Evolutionary conservation across 2,797 vertebrate species (phyloP).

Genomic region (Nyctibius grandis): DNA sequence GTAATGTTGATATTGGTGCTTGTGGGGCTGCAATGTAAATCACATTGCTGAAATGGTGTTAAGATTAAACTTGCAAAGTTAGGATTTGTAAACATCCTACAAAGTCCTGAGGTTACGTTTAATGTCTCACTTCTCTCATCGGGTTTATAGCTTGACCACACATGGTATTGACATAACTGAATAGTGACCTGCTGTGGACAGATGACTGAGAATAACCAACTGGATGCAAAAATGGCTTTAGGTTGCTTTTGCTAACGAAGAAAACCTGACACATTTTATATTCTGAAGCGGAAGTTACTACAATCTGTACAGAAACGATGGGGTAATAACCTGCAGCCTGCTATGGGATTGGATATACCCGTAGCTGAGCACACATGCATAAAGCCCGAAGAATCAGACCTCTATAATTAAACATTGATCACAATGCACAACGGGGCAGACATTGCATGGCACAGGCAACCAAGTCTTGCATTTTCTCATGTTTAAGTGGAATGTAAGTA

Average conservation of each 20-base stretch:
- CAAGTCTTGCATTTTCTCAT: not conserved
- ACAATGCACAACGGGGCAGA: not conserved
- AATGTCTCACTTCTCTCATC: not conserved
- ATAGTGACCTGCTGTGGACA: not conserved
- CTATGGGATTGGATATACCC: not conserved
- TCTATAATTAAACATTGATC: not conserved
- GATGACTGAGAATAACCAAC: not conserved
- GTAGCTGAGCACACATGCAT: not conserved
- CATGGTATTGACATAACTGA: rapidly evolving
- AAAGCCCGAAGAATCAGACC: not conserved
- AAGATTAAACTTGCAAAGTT: not conserved
- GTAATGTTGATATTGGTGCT: rapidly evolving
- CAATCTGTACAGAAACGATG: not conserved
- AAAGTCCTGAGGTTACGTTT: not conserved
- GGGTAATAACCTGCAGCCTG: not conserved
- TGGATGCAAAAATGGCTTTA: not conserved
- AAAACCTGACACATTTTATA: not conserved
- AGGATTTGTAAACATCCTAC: not conserved
- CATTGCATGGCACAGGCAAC: not conserved
- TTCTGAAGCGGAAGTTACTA: not conserved
- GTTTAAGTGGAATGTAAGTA: not conserved
- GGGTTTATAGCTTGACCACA: not conserved
- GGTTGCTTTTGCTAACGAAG: not conserved
- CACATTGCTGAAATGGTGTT: not conserved
- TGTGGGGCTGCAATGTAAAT: not conserved